Evolutionary conservation across 2,797 vertebrate genomes (phyloP), one percentile per base, ranked within the genome.

Genomic region (Alca torda): DNA sequence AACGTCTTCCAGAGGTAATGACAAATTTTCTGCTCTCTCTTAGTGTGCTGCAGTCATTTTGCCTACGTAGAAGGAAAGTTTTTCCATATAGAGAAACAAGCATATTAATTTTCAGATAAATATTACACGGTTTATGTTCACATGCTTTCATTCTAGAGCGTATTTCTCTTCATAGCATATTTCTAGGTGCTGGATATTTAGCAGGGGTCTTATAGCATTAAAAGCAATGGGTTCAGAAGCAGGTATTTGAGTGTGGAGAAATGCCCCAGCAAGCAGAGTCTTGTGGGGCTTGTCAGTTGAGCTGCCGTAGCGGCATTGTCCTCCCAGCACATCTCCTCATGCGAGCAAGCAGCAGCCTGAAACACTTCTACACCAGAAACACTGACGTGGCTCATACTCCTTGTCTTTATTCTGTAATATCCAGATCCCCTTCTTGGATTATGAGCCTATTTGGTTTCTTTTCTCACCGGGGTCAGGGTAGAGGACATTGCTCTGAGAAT

Each of bases 1-100:
- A 89, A 78, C 61, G 54, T 97, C 97, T 90, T 97, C 97, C 54
- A 87, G 94, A 98, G 99, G 99, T 99, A 97, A 98, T 60, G 39
- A 45, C 86, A 57, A 19, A 7, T 61, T 59, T 90, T 85, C 15
- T 81, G 16, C 39, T 82, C 46, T 93, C 23, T 65, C 37, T 68
- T 56, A 41, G 31, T 63, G 33, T 61, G 31, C 56, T 85, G 69
- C 21, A 23, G 30, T 83, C 7, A 67, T 69, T 72, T 80, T 85
- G 24, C 23, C 28, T 86, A 11, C 0, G 1, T 16, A 76, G n/a
- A 75, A 64, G 26, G 18, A 31, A 64, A 56, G 9, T 30, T 64
- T 84, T 77, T 70, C 24, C 31, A 43, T 2, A 0, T 15, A 70
- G 37, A 72, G 30, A 73, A 92, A 72, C 51, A 43, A 85, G 18